Evolutionary conservation across 2,888 invertebrate species (phyloP).

Genomic region (Tetrapedia diversipes): DNA sequence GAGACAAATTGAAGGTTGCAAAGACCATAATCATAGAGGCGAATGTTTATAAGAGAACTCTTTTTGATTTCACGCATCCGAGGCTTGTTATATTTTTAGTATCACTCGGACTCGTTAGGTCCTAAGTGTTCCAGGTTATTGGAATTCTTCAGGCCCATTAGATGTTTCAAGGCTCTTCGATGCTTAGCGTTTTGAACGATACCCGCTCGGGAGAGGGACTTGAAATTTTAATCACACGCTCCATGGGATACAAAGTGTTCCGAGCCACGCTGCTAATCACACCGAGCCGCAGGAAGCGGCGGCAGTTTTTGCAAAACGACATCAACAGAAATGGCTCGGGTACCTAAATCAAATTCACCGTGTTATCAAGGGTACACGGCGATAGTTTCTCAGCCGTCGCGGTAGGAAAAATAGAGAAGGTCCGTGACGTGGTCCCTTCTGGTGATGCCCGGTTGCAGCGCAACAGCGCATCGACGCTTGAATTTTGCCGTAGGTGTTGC

Average conservation of each 20-base stretch:
- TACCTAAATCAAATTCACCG: slow-evolving; percentile 34
- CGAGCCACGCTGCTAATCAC: background rate
- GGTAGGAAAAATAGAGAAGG: background rate
- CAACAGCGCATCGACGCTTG: slow-evolving; percentile 18
- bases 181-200: background rate
- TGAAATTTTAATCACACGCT: background rate
- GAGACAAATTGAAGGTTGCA: background rate
- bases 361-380: slow-evolving; percentile 28
- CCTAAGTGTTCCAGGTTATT: background rate
- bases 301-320: background rate
- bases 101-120: background rate
- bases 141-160: background rate
- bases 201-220: background rate
- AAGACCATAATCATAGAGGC: slow-evolving; percentile 3
- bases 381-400: background rate
- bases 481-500: slow-evolving; percentile 32
- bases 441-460: background rate
- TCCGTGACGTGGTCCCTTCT: background rate
- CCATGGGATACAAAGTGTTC: background rate
- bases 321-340: background rate
- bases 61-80: background rate
- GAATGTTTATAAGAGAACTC: background rate
- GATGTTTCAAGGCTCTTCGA: background rate
- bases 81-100: background rate
- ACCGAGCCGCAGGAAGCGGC: background rate